Base-by-base conservation (phyloP, 2,888 invertebrate genomes). In the Tridacna crocea region DNA sequence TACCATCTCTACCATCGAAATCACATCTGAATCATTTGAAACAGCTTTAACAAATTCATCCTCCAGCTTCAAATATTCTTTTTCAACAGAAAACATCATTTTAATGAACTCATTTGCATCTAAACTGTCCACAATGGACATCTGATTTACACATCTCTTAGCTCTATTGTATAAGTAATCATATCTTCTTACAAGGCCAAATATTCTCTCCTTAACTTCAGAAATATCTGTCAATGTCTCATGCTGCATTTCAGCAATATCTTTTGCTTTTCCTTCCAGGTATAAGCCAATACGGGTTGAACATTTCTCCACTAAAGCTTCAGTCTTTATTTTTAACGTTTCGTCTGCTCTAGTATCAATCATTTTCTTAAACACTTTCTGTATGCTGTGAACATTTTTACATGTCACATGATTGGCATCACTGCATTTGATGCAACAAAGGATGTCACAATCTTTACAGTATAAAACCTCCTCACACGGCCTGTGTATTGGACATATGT, bases 371-470 rank as follows among this genome's bases (percentile, higher is more conserved):
- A n/a, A 22, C 22, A 74, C 47, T 24, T 13, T 13, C n/a, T 74
- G 22, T 63, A 74, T 63, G 22, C 61, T 61, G 13, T 61, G 15
- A 12, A 74, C 61, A 46, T 74, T 47, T 46, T 63, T 46, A 47
- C 74, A 74, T 0, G 27, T 22, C 22, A n/a, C 63, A 47, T 74
- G 74, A 63, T 46, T 11, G 24, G 61, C 61, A 12, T 61, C 61
- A n/a, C 74, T 26, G 46, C 74, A 74, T 63, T 74, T 74, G 10
- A 61, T 24, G 47, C 74, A 74, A 24, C 61, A 74, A 10, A 47
- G 22, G 10, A 47, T 47, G 10, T 47, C 15, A 26, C 74, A 74
- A 47, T 60, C 36, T 46, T 26, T 60, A 36, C 73, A 73, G 17
- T 36, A 55, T 36, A 73, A n/a, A n/a, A 73, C 46, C n/a, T 36